These are phyloP conservation scores for Dasyornis broadbenti DNA, from an alignment of 2,113 vertebrate species.

Conservation along the genomic window DNA sequence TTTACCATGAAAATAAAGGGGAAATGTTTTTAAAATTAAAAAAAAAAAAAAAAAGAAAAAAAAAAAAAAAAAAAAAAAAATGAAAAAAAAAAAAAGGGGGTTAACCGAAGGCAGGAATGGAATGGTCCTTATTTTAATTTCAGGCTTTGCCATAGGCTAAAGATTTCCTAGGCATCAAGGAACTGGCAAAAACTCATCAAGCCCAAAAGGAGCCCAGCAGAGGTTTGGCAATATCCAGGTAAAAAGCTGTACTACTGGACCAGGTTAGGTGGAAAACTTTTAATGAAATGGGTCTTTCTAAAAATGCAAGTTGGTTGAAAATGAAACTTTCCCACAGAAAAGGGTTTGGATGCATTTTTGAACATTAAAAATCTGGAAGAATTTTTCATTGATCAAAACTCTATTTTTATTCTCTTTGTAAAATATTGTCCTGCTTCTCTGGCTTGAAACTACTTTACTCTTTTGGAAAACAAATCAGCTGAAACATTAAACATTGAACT, in stretches of 20 bases:
- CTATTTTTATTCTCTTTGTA: not conserved
- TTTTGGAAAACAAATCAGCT: not conserved
- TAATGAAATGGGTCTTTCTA: not conserved
- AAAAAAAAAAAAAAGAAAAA: not conserved
- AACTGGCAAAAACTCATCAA: not conserved
- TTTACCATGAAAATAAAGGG: slow-evolving; percentile 63
- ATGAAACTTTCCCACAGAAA: not conserved
- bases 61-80: slow-evolving; percentile 10
- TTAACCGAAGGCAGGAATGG: slow-evolving; percentile 21
- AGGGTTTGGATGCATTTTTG: not conserved
- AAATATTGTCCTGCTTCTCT: not conserved
- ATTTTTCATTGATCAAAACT: not conserved
- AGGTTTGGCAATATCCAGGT: not conserved
- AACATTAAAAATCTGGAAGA: not conserved
- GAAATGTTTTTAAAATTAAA: slow-evolving; percentile 68
- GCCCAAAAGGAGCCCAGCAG: not conserved
- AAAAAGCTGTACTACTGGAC: not conserved
- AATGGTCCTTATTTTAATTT: not conserved
- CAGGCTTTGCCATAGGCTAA: not conserved
- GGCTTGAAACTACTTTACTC: not conserved
- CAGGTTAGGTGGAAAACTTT: not conserved
- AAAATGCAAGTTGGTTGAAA: not conserved
- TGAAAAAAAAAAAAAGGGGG: not conserved
- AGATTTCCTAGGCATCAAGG: not conserved
- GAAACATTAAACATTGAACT: not conserved